These are phyloP conservation scores for Diphyllodes magnificus DNA, from an alignment of 2,113 vertebrate genomes.

Conservation along the genomic window DNA sequence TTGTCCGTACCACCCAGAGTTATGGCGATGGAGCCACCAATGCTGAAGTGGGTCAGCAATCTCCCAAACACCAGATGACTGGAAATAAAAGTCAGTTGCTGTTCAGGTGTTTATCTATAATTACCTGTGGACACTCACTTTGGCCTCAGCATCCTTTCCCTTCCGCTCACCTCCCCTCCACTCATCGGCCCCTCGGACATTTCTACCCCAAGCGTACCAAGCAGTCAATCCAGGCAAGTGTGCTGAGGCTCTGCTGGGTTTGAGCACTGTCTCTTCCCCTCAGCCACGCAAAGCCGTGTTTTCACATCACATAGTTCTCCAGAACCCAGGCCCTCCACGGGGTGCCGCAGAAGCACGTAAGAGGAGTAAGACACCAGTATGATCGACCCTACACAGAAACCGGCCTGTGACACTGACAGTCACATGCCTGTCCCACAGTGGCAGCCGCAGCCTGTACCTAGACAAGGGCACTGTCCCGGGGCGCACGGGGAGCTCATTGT, in stretches of 20 bases:
- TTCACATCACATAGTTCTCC: not conserved
- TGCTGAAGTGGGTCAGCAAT: not conserved
- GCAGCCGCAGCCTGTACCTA: not conserved
- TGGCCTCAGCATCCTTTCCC: not conserved
- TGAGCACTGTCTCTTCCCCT: not conserved
- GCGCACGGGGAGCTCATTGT: accelerated
- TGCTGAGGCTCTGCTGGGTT: accelerated
- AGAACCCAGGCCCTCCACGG: not conserved
- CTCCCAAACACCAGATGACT: not conserved
- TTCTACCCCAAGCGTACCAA: not conserved
- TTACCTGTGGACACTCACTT: not conserved
- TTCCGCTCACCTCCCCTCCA: not conserved
- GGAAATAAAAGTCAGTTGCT: not conserved
- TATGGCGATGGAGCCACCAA: accelerated
- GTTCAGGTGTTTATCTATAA: not conserved
- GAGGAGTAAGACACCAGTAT: not conserved
- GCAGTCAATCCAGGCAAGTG: not conserved
- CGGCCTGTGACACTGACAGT: accelerated
- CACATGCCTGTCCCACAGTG: not conserved
- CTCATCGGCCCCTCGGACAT: not conserved
- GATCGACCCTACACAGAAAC: accelerated
- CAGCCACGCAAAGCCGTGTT: accelerated
- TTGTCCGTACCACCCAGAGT: not conserved
- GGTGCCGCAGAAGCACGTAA: not conserved
- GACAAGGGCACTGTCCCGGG: not conserved